phyloP scores from a whole-genome alignment of 2,113 vertebrate species.

The Tragelaphus buxtoni region DNA sequence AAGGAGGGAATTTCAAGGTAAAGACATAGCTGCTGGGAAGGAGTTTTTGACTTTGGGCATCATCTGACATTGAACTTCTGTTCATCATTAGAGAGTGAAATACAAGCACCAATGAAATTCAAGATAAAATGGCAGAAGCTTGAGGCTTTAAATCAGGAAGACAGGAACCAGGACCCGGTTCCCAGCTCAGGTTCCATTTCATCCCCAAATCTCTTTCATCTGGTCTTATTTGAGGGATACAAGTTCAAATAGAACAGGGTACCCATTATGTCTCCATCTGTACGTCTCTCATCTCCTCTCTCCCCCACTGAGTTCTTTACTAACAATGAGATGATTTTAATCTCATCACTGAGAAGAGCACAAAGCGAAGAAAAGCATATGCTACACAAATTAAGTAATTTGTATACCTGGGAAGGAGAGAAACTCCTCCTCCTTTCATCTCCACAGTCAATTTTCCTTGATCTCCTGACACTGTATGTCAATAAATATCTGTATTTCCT shows the following conservation, averaged over 20 bases:
- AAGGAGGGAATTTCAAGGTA: not conserved
- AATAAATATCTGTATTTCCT: conserved; percentile 78
- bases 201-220: not conserved
- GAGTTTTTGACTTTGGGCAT: not conserved
- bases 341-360: conserved; percentile 57
- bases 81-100: not conserved
- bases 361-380: conserved; percentile 54
- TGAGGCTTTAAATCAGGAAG: not conserved
- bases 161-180: not conserved
- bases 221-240: not conserved
- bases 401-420: conserved; percentile 50
- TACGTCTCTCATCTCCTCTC: not conserved
- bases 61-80: not conserved
- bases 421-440: not conserved
- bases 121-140: not conserved
- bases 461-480: conserved; percentile 64
- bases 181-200: not conserved
- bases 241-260: not conserved
- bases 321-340: conserved; percentile 65
- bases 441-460: conserved; percentile 70
- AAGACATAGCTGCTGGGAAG: not conserved
- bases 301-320: conserved; percentile 59
- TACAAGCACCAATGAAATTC: not conserved
- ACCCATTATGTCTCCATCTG: not conserved
- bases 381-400: conserved; percentile 66